A percentile compares a stretch with the other conserved stretches of the same genome.
Evolutionary conservation across 2,113 vertebrate species (phyloP).

Genomic region (Sminthopsis crassicaudata): DNA sequence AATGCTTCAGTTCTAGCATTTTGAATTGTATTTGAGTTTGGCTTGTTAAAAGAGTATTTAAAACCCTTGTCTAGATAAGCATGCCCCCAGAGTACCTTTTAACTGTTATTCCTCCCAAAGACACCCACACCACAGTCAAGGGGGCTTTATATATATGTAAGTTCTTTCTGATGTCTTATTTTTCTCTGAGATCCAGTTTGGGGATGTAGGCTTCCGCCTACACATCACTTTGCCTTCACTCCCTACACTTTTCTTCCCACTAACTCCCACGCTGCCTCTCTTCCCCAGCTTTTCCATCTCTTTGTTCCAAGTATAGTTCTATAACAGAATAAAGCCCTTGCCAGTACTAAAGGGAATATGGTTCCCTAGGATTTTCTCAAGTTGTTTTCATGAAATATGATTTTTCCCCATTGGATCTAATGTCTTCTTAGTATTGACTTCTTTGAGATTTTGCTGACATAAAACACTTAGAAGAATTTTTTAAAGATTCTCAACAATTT

Average conservation of each 20-base stretch:
- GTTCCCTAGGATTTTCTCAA: background rate
- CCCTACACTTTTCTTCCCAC: background rate
- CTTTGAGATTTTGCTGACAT: background rate
- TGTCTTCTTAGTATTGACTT: background rate
- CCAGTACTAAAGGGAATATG: background rate
- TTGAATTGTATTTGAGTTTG: background rate
- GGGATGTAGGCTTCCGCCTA: background rate
- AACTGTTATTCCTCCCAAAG: background rate
- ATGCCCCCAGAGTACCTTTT: background rate
- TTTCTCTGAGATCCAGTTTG: background rate
- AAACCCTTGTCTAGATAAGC: background rate
- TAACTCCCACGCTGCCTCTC: constrained; percentile 1
- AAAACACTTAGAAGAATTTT: background rate
- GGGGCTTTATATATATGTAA: too few relatives aligned
- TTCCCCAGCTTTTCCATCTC: constrained; percentile 1
- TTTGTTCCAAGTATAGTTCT: constrained; percentile 41
- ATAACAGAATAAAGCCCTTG: constrained; percentile 34
- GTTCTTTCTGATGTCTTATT: background rate
- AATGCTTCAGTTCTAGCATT: background rate
- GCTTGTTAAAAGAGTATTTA: background rate
- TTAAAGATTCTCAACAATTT: background rate
- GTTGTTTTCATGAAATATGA: background rate
- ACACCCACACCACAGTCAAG: too few relatives aligned
- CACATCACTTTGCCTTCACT: background rate
- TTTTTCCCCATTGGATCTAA: background rate